A percentile compares a stretch with the other conserved stretches of the same genome.
Conservation (phyloP, 2,888 invertebrate genomes). For the Eubasilissa splendida region DNA sequence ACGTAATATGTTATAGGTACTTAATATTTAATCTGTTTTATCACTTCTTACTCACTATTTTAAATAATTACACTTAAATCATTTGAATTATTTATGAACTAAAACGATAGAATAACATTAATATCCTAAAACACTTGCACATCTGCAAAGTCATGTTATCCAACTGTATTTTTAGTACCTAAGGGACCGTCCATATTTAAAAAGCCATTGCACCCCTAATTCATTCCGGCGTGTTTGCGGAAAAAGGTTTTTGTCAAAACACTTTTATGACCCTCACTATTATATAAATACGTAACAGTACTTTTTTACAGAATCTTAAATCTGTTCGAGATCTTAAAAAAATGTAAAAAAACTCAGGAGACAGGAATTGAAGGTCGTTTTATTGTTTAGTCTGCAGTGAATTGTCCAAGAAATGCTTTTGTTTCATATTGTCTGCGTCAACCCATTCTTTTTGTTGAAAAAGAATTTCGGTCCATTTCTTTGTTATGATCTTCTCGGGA, state of each 20-base stretch:
- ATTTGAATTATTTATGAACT: too few species aligned
- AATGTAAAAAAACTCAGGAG: conserved; percentile 7
- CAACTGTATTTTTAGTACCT: conserved; percentile 1
- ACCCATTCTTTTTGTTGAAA: conserved; percentile 41
- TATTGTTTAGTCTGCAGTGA: conserved; percentile 14
- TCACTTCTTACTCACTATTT: too few species aligned
- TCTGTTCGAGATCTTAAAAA: conserved; percentile 4
- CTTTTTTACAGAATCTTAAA: background rate
- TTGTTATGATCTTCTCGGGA: conserved; percentile 9
- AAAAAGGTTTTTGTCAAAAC: conserved; percentile 30
- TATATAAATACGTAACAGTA: background rate
- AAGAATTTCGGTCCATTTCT: conserved; percentile 19
- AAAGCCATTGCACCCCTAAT: conserved; percentile 14
- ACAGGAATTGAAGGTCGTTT: conserved; percentile 34
- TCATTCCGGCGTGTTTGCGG: conserved; percentile 33
- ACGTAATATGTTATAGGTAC: too few species aligned
- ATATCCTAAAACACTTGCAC: background rate
- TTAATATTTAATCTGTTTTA: too few species aligned
- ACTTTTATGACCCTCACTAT: conserved; percentile 7
- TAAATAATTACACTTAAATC: too few species aligned
- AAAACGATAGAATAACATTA: too few species aligned
- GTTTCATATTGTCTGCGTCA: conserved; percentile 33
- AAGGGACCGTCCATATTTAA: background rate
- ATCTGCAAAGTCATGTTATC: background rate
- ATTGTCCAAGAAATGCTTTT: background rate